These are phyloP conservation scores for Rhynchotus rufescens DNA, from an alignment of 2,797 vertebrate genomes.

Conservation along the genomic window DNA sequence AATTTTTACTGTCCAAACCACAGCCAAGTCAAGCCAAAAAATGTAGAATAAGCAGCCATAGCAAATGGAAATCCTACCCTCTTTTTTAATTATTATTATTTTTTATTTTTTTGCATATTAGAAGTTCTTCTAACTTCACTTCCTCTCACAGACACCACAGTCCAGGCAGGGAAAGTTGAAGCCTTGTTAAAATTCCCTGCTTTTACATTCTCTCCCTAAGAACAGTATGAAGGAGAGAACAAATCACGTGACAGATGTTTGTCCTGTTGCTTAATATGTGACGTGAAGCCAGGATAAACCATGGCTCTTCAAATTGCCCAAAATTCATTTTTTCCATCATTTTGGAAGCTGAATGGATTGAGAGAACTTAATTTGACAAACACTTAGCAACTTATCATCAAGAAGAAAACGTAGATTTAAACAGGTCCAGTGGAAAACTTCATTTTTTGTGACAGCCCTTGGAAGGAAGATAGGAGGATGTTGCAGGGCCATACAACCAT, in stretches of 20 bases:
- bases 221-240: background rate
- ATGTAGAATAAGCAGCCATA: background rate
- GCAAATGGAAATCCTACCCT: background rate
- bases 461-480: background rate
- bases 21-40: background rate
- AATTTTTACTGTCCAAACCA: background rate
- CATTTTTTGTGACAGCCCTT: background rate
- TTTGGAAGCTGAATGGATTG: background rate
- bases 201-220: background rate
- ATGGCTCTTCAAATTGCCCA: constrained; percentile 2
- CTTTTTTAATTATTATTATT: background rate
- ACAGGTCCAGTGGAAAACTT: background rate
- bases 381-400: no score
- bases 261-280: background rate
- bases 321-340: constrained; percentile 30
- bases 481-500: fast-evolving
- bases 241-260: background rate
- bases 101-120: background rate
- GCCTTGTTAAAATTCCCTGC: background rate
- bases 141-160: background rate
- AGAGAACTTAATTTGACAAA: background rate
- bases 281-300: constrained; percentile 8
- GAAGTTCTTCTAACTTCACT: background rate
- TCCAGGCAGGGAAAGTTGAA: background rate
- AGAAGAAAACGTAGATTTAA: background rate